Evolutionary conservation across 64 coral and sea anemone species (phyloP), one percentile per base, ranked within the genome.

Genomic region (Porites australiensis): DNA sequence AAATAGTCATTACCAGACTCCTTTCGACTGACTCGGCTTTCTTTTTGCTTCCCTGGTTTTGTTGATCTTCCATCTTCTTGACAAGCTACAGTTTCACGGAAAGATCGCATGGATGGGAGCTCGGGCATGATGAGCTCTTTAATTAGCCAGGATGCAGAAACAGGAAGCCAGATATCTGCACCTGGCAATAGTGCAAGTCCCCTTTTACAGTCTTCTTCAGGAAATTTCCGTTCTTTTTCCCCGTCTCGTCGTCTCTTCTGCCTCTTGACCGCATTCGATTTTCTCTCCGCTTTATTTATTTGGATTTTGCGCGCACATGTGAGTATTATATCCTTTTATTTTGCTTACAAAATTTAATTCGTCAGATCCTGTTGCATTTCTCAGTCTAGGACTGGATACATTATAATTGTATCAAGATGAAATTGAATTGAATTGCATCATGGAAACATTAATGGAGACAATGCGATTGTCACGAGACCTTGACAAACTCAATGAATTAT

Each of bases 291-390:
- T 9, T 69, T 97, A 23, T 64, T 97, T 82, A 93, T 92, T 69
- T 97, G 95, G 95, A 70, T 97, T 14, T 82, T 97, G 63, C 94
- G 94, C 50, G 89, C 92, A 16, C 88, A 97, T 77, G 95, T 97
- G 70, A 97, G 95, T 97, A 91, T 50, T 77, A 47, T 18, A 37
- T 8, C 78, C 21, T 21, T 6, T 12, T 57, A 23, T 13, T 23
- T 51, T 5, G 18, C 22, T 45, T n/a, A 13, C 27, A 37, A 37
- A 79, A 62, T 8, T 49, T 75, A 14, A 5, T 82, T 22, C 61
- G 62, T 57, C 1, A 57, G 54, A 57, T 57, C 54, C 12, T 12
- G 54, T 12, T 70, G 16, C 55, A 12, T 47, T 12, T 64, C 13
- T 19, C 16, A 5, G 46, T 48, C 7, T 5, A 9, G 15, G 18